Evolutionary conservation across 2,113 vertebrate genomes (phyloP).

Genomic region (Motacilla alba): DNA sequence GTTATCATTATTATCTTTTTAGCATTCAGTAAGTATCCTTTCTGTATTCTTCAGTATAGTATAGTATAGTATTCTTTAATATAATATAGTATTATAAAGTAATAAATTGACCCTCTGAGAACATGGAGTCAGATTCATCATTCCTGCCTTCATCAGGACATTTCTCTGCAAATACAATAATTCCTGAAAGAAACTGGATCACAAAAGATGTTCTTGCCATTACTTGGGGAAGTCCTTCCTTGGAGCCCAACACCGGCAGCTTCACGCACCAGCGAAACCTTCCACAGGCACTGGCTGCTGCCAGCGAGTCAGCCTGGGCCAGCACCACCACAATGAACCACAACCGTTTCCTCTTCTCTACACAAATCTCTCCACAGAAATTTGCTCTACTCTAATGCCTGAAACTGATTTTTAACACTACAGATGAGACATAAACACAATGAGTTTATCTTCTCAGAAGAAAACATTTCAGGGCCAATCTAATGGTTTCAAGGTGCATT

Average conservation of each 20-base stretch:
- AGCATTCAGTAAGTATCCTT: no score
- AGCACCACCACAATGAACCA: constrained; percentile 8
- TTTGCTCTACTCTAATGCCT: not conserved
- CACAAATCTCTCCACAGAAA: not conserved
- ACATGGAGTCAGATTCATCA: no score
- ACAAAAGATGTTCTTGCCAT: not conserved
- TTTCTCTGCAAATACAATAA: no score
- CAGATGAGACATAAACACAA: not conserved
- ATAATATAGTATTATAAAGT: no score
- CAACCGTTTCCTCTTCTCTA: constrained; percentile 1
- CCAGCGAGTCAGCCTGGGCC: not conserved
- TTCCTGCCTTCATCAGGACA: no score
- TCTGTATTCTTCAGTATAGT: no score
- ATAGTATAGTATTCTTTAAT: no score
- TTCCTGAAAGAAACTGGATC: not conserved
- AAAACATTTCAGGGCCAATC: not conserved
- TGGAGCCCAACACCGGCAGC: not conserved
- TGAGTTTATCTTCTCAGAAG: not conserved
- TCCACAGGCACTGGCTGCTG: not conserved
- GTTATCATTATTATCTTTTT: no score
- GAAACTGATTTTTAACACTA: not conserved
- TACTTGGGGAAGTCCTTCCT: constrained; percentile 20
- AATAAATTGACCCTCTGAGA: no score
- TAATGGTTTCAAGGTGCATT: not conserved
- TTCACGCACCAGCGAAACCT: not conserved